Percentiles rank a stretch among this genome's conserved stretches.
These are phyloP conservation scores for Patagioenas fasciata DNA, from an alignment of 2,113 vertebrate species.

Conservation along the genomic window DNA sequence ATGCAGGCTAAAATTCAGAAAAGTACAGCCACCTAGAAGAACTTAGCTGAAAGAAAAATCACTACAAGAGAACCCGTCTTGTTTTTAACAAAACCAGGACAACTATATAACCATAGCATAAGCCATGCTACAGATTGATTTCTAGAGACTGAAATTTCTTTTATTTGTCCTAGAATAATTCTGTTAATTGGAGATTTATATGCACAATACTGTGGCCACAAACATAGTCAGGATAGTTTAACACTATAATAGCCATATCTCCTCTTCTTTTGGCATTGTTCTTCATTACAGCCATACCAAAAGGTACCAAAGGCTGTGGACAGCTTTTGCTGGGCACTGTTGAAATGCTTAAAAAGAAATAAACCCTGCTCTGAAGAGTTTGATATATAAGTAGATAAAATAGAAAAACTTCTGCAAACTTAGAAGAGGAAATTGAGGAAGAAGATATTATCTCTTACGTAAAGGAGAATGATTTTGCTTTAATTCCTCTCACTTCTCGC, in stretches of 20 bases:
- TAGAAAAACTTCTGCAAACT: neutral
- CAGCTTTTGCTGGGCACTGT: neutral
- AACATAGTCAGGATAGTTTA: neutral
- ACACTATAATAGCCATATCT: neutral
- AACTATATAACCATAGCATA: neutral
- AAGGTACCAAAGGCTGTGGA: neutral
- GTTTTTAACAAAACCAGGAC: no score
- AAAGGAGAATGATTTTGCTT: neutral
- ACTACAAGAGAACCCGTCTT: no score
- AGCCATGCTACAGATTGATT: neutral
- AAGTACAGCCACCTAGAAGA: no score
- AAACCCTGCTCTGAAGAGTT: neutral
- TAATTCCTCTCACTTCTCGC: neutral
- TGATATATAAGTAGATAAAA: neutral
- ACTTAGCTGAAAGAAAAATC: no score
- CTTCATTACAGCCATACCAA: neutral
- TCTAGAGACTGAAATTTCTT: neutral
- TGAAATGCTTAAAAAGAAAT: neutral
- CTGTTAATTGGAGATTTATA: neutral
- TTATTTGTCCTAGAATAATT: neutral
- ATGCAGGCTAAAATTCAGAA: no score
- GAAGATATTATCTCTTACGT: neutral
- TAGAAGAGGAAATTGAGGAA: neutral
- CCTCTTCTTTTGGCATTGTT: neutral
- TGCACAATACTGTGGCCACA: no score